Evolutionary conservation across 2,797 vertebrate species (phyloP), one percentile per base, ranked within the genome.

Genomic region (Melanogrammus aeglefinus): DNA sequence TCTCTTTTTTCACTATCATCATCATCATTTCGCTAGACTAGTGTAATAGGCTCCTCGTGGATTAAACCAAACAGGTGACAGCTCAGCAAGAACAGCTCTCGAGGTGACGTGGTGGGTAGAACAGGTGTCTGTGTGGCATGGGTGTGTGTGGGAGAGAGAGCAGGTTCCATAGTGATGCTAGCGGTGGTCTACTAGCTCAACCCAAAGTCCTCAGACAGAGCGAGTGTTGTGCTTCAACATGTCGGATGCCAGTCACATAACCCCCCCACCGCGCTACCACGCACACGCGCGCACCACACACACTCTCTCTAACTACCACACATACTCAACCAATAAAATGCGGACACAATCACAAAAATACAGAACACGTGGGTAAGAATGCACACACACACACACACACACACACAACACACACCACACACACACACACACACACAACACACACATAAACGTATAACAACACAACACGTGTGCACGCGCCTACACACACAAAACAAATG

Each of bases 71-170:
- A n/a, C n/a, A 13, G 69, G 69, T 3, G 24, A 44, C 31, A 74
- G 5, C 47, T 39, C 78, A 82, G 86, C 77, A 80, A 85, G 92
- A 90, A 91, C 90, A 80, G 44, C 10, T 29, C 10, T n/a, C 76
- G 75, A n/a, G 86, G 80, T 87, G 89, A 87, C 78, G 73, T 72
- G 76, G 14, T 75, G 77, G 27, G 38, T n/a, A n/a, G 38, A 83
- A 81, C 88, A 89, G 84, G 86, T 91, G 90, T 91, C 89, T 84
- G 81, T 81, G n/a, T 63, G n/a, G n/a, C n/a, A n/a, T n/a, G n/a
- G n/a, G 31, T 18, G 10, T 35, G 35, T 75, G 3, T 0, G 31
- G 31, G 75, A 47, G 57, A n/a, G 57, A 9, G 57, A n/a, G 21
- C 57, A n/a, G 57, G 57, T 63, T 7, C 57, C 73, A 73, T 79